Conservation (phyloP, 1,140 invertebrate species). For the Drosophila arawakana region DNA sequence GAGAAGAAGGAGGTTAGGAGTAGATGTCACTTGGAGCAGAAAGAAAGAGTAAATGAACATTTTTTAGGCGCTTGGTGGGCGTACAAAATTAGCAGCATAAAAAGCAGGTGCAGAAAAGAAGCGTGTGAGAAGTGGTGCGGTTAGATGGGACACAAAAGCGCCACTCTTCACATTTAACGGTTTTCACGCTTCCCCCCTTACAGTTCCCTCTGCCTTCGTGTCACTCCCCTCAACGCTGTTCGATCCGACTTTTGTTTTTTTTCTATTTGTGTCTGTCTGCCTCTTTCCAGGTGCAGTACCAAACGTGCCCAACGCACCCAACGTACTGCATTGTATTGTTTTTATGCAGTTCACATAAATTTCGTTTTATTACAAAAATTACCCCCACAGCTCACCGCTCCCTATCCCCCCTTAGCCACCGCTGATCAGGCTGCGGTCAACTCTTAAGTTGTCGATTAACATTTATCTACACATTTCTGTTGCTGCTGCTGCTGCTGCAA, state of each 20-base stretch:
- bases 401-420: background rate
- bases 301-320: no score
- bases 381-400: slow-evolving; percentile 48
- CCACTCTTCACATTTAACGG: slow-evolving; percentile 29
- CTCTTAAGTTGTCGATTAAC: slow-evolving; percentile 63
- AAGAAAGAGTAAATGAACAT: background rate
- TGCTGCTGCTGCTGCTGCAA: slow-evolving; percentile 10
- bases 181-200: slow-evolving; percentile 29
- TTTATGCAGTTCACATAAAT: slow-evolving; percentile 63
- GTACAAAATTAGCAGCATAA: background rate
- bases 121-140: background rate
- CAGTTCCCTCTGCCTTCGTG: background rate
- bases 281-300: slow-evolving; percentile 49
- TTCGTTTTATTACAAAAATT: slow-evolving; percentile 74
- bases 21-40: background rate
- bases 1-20: background rate
- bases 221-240: no score
- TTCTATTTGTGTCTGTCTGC: slow-evolving; percentile 63
- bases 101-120: no score
- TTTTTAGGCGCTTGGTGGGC: no score
- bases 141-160: background rate
- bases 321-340: slow-evolving; percentile 22
- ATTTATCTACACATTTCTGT: slow-evolving; percentile 43
- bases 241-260: slow-evolving; percentile 27
- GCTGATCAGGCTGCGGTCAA: background rate